phyloP scores from a whole-genome alignment of 2,113 vertebrate genomes.

The Puntigrus tetrazona region DNA sequence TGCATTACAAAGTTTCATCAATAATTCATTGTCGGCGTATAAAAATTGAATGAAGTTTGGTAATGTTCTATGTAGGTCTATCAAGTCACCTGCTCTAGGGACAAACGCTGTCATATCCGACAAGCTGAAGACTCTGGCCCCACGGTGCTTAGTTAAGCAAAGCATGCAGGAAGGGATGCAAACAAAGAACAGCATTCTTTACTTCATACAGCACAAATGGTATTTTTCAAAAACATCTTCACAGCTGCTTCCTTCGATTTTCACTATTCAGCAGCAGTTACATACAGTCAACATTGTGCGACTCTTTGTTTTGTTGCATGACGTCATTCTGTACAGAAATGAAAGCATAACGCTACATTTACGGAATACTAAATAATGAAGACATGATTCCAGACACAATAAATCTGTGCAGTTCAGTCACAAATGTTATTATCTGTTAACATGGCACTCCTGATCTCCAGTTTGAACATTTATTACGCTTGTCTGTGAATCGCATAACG shows the following conservation, averaged over 20 bases:
- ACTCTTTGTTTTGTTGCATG: slow-evolving; percentile 12
- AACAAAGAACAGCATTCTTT: slow-evolving; percentile 38
- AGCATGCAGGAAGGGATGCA: not conserved
- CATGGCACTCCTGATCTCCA: not conserved
- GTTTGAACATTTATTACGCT: not conserved
- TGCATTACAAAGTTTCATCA: not conserved
- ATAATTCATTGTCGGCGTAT: slow-evolving; percentile 15
- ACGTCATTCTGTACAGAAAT: slow-evolving; percentile 6
- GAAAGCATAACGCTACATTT: not conserved
- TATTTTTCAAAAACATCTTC: not conserved
- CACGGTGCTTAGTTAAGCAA: not conserved
- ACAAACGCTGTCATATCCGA: slow-evolving; percentile 15
- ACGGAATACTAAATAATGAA: not conserved
- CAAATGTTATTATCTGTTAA: not conserved
- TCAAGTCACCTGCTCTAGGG: not conserved
- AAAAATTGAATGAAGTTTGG: slow-evolving; percentile 4
- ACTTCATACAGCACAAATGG: not conserved
- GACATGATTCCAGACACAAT: not conserved
- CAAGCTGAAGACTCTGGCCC: not conserved
- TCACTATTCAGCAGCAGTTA: not conserved
- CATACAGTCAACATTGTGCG: not conserved
- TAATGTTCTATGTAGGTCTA: not conserved
- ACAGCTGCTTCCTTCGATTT: slow-evolving; percentile 34
- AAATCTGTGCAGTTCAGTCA: not conserved
- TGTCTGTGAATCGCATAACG: slow-evolving; percentile 5